Conservation (phyloP, 2,888 invertebrate genomes). For the Trimorus sp. region DNA sequence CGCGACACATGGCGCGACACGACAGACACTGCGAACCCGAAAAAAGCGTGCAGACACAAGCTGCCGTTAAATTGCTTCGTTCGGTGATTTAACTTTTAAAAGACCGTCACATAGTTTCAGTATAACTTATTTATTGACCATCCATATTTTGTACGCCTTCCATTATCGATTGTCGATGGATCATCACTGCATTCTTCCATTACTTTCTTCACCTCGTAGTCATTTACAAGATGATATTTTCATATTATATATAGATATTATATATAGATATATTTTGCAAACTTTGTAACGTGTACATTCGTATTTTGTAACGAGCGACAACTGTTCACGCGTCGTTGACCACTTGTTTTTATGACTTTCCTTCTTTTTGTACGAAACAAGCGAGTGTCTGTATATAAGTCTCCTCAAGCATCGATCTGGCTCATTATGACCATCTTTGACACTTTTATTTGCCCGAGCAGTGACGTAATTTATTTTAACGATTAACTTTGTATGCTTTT, state of each 20-base stretch:
- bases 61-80: constrained; percentile 33
- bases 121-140: constrained; percentile 49
- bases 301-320: too few relatives aligned
- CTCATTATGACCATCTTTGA: neutral
- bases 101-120: constrained; percentile 27
- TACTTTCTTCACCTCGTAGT: constrained; percentile 37
- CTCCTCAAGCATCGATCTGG: constrained; percentile 22
- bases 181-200: constrained; percentile 42
- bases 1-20: neutral
- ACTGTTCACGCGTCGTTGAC: neutral
- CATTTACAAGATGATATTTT: constrained; percentile 35
- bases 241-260: constrained; percentile 34
- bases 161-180: constrained; percentile 28
- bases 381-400: constrained; percentile 39
- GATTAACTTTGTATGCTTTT: constrained; percentile 18
- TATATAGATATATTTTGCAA: constrained; percentile 46
- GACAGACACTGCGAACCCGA: too few relatives aligned
- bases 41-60: too few relatives aligned
- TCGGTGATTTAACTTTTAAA: constrained; percentile 32
- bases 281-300: constrained; percentile 29
- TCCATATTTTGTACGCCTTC: constrained; percentile 39
- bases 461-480: constrained; percentile 25
- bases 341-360: constrained; percentile 14
- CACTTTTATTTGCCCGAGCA: constrained; percentile 17
- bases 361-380: constrained; percentile 20